These are phyloP conservation scores for Cotesia vestalis DNA, from an alignment of 1,140 invertebrate genomes.

Conservation along the genomic window DNA sequence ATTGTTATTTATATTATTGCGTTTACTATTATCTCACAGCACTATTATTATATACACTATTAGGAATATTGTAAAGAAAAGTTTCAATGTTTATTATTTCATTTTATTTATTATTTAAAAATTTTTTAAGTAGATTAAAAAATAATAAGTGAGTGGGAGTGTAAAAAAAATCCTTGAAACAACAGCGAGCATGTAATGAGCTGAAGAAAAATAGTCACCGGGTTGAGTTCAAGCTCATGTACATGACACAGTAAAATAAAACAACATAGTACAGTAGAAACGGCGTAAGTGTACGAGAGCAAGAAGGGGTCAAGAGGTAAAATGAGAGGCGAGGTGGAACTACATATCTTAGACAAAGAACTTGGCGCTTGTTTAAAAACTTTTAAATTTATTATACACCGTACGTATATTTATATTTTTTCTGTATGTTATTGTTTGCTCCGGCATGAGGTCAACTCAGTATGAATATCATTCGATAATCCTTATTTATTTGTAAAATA, in stretches of 20 bases:
- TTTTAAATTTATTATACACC: no score
- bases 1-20: no score
- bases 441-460: constrained; percentile 1
- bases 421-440: no score
- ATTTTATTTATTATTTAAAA: no score
- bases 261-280: neutral
- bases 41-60: no score
- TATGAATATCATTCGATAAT: no score
- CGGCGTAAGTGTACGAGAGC: neutral
- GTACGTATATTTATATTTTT: no score
- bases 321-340: neutral
- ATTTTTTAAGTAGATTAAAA: no score
- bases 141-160: neutral
- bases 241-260: constrained; percentile 2
- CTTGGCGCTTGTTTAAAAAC: constrained; percentile 31
- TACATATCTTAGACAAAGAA: constrained; percentile 30
- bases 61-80: no score
- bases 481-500: no score
- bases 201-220: constrained; percentile 11
- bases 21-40: no score
- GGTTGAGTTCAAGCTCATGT: neutral
- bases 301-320: constrained; percentile 25
- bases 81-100: no score
- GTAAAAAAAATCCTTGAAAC: neutral
- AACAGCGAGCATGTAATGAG: neutral